Percentiles rank a stretch among this genome's conserved stretches.
These are phyloP conservation scores for Saiga tatarica DNA, from an alignment of 2,113 vertebrate species.

Conservation along the genomic window DNA sequence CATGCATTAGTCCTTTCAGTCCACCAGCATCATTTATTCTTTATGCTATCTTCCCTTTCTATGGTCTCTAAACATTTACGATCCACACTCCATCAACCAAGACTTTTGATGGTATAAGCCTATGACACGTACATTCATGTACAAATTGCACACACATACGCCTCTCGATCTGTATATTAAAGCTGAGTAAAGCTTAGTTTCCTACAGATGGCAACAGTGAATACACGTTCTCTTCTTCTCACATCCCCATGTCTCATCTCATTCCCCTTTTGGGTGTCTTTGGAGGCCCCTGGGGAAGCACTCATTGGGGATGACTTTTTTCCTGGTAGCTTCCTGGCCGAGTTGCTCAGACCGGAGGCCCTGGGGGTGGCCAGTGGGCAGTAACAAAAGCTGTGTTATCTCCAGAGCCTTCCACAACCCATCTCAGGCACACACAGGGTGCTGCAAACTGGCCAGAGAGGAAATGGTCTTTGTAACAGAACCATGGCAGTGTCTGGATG, in stretches of 20 bases:
- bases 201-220: neutral
- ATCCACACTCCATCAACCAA: neutral
- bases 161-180: neutral
- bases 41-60: neutral
- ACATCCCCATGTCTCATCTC: neutral
- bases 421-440: neutral
- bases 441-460: neutral
- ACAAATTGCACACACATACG: neutral
- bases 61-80: neutral
- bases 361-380: neutral
- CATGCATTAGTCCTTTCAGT: neutral
- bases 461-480: slow-evolving; percentile 22
- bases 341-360: neutral
- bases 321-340: neutral
- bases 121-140: neutral
- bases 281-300: neutral
- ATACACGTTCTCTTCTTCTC: neutral
- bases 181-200: neutral
- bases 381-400: neutral
- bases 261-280: neutral
- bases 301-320: neutral
- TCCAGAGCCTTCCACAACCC: neutral
- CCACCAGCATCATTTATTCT: neutral
- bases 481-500: neutral
- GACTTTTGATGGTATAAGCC: neutral